Conservation (phyloP, 2,888 invertebrate genomes). For the Polyommatus icarus region DNA sequence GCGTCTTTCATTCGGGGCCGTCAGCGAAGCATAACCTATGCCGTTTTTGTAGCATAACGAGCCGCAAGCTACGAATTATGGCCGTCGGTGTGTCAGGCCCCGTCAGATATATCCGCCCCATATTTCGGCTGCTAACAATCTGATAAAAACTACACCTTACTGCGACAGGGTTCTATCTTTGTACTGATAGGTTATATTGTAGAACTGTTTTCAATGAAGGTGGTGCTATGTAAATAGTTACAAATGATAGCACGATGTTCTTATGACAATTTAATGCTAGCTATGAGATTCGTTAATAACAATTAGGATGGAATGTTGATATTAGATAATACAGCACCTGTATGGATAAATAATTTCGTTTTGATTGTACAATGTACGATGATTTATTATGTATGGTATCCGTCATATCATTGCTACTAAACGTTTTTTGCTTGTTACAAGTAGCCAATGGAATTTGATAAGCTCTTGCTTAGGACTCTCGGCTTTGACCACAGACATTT, state of each 20-base stretch:
- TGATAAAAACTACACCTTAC: slow-evolving; percentile 39
- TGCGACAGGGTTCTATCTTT: slow-evolving; percentile 53
- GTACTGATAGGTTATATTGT: slow-evolving; percentile 39
- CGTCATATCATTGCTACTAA: not conserved
- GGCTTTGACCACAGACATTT: too few species aligned
- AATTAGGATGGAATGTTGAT: slow-evolving; percentile 60
- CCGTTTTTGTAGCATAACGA: slow-evolving; percentile 75
- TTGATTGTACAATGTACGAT: slow-evolving; percentile 2
- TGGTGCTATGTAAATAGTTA: slow-evolving; percentile 53
- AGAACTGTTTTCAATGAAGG: slow-evolving; percentile 49
- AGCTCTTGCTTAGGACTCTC: too few species aligned
- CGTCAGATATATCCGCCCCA: slow-evolving; percentile 74
- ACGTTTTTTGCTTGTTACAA: not conserved
- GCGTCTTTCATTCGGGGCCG: slow-evolving; percentile 62
- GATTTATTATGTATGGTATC: slow-evolving; percentile 32
- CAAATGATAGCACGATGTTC: slow-evolving; percentile 68
- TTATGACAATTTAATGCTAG: slow-evolving; percentile 74
- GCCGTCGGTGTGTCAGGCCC: slow-evolving; percentile 75
- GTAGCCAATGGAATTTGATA: not conserved
- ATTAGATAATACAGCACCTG: slow-evolving; percentile 43
- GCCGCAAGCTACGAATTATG: slow-evolving; percentile 66
- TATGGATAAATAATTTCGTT: slow-evolving; percentile 34
- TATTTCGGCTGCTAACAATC: slow-evolving; percentile 57
- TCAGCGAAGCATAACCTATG: slow-evolving; percentile 69
- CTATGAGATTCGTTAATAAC: slow-evolving; percentile 65